Evolutionary conservation across 2,888 invertebrate species (phyloP).

Genomic region (Heterodera filipjevi): DNA sequence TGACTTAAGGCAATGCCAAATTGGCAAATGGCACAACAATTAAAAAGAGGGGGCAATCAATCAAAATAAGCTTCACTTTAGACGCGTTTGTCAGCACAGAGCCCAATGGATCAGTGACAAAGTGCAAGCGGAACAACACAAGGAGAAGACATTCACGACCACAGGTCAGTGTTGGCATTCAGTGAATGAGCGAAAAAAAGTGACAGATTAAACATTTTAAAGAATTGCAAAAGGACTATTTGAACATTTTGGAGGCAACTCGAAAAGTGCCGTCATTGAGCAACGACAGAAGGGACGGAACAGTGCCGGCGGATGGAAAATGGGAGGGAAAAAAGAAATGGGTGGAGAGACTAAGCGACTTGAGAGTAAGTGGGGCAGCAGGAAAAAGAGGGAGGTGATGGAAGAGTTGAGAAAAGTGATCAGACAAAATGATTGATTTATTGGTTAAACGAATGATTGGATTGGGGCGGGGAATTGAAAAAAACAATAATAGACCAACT

Average conservation of each 20-base stretch:
- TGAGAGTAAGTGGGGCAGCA: not conserved
- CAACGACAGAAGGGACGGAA: not conserved
- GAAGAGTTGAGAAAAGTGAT: not conserved
- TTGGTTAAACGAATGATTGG: too few relatives aligned
- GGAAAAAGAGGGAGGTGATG: not conserved
- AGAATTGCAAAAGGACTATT: constrained; percentile 1
- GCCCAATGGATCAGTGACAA: constrained; percentile 17
- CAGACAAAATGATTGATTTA: not conserved
- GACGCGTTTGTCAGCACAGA: constrained; percentile 10
- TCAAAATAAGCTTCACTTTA: too few relatives aligned
- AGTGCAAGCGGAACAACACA: not conserved
- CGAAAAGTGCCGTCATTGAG: not conserved
- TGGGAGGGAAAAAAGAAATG: not conserved
- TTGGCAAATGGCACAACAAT: not conserved
- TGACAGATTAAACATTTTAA: not conserved
- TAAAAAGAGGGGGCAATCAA: too few relatives aligned
- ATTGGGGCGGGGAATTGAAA: too few relatives aligned
- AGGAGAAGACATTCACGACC: not conserved
- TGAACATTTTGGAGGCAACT: not conserved
- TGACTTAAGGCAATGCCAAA: constrained; percentile 20
- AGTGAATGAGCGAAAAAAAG: not conserved
- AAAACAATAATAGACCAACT: not conserved
- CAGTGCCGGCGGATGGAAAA: not conserved
- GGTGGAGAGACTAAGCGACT: not conserved
- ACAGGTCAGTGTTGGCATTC: not conserved